These are phyloP conservation scores for Phylloscopus whistleri DNA, from an alignment of 2,113 vertebrate genomes.

Conservation along the genomic window DNA sequence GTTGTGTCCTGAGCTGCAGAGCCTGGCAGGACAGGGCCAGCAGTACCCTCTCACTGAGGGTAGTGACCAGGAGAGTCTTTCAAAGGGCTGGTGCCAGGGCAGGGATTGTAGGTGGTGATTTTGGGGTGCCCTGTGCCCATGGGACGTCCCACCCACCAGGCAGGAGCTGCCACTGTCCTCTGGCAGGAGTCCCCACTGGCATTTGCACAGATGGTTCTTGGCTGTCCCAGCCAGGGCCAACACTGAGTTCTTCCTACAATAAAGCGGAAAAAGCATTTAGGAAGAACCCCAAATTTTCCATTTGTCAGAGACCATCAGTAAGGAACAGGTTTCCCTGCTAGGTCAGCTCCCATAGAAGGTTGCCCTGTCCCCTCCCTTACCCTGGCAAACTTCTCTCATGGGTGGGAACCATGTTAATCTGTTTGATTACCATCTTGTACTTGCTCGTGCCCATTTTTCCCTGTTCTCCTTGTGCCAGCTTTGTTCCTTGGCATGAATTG, in stretches of 20 bases:
- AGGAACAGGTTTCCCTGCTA: background rate
- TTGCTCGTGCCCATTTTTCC: background rate
- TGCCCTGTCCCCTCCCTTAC: background rate
- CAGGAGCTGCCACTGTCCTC: background rate
- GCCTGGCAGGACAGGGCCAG: background rate
- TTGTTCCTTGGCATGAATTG: background rate
- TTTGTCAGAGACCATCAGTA: background rate
- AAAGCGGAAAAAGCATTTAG: background rate
- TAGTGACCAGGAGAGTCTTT: background rate
- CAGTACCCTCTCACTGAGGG: background rate
- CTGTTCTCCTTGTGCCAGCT: background rate
- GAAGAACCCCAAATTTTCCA: background rate
- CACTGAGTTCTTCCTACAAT: background rate
- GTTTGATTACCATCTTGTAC: background rate
- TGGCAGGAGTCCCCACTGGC: background rate
- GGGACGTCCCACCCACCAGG: accelerated
- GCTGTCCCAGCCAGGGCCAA: background rate
- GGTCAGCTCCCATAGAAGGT: background rate
- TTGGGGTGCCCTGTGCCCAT: background rate
- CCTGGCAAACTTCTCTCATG: background rate
- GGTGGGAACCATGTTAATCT: background rate
- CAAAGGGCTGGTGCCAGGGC: background rate
- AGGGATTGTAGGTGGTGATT: background rate
- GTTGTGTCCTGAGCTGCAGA: background rate
- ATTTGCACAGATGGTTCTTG: background rate